phyloP scores from a whole-genome alignment of 2,888 invertebrate species.

The Calameuta idolon region DNA sequence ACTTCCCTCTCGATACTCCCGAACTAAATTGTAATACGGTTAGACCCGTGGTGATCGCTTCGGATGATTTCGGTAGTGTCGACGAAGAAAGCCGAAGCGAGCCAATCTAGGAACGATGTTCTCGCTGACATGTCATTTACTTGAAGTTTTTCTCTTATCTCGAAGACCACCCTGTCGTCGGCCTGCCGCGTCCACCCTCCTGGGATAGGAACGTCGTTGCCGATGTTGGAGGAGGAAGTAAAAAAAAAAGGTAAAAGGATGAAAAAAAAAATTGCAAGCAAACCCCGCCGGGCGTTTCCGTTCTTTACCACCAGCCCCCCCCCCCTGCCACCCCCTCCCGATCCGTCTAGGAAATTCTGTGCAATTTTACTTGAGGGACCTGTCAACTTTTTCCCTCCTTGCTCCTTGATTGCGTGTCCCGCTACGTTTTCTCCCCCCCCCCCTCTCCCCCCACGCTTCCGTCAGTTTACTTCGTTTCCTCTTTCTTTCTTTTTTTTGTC shows the following conservation, averaged over 20 bases:
- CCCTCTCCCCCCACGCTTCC: neutral
- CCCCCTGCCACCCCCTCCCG: neutral
- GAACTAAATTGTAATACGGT: neutral
- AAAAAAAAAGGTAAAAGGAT: neutral
- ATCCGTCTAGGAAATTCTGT: neutral
- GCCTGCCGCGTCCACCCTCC: neutral
- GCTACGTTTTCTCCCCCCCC: neutral
- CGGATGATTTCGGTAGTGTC: neutral
- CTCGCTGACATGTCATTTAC: slow-evolving; percentile 30
- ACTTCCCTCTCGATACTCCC: neutral
- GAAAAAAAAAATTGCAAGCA: neutral
- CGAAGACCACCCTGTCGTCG: slow-evolving; percentile 2
- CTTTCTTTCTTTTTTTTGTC: neutral
- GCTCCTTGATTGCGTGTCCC: neutral
- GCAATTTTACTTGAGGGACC: slow-evolving; percentile 1
- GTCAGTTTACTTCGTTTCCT: neutral
- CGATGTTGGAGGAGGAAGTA: neutral
- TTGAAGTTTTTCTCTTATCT: slow-evolving; percentile 26
- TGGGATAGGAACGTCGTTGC: slow-evolving; percentile 2
- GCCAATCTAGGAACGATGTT: slow-evolving; percentile 39
- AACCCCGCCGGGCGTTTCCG: slow-evolving; percentile 12
- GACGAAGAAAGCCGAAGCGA: slow-evolving; percentile 22
- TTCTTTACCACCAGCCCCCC: neutral
- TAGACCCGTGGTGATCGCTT: neutral
- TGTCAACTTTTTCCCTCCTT: neutral